Conservation (phyloP, 2,113 vertebrate genomes). For the Heterocephalus glaber region DNA sequence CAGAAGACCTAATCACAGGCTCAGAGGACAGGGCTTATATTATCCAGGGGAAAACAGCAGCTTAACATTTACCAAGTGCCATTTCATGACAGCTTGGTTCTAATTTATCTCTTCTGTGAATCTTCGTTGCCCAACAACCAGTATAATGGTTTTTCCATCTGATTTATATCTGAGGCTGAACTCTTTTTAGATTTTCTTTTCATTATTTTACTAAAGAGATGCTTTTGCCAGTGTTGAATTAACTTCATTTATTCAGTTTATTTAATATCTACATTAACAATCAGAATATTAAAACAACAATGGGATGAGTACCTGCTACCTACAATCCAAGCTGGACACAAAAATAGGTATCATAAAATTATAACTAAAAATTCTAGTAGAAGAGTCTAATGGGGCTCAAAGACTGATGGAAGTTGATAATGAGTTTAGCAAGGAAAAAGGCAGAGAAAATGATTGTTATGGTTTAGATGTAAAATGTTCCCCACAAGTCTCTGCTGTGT, state of each 20-base stretch:
- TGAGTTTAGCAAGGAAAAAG: not conserved
- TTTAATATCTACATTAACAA: not conserved
- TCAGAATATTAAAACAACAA: not conserved
- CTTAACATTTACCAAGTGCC: not conserved
- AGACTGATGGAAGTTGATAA: not conserved
- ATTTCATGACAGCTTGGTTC: not conserved
- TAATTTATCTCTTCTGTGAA: not conserved
- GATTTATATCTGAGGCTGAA: not conserved
- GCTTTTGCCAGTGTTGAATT: not conserved
- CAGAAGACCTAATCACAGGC: not conserved
- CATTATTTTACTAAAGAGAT: not conserved
- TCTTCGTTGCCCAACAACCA: conserved; percentile 19
- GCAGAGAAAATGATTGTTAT: not conserved
- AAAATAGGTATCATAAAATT: not conserved
- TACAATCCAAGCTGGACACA: not conserved
- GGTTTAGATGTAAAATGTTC: not conserved
- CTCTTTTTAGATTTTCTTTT: not conserved
- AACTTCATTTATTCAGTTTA: not conserved
- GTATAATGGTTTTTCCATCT: not conserved
- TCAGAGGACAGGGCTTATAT: not conserved
- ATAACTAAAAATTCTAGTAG: not conserved
- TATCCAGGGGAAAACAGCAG: not conserved
- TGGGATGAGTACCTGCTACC: not conserved
- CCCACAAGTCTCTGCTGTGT: not conserved
- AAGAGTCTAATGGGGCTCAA: not conserved